A percentile compares a stretch with the other conserved stretches of the same genome.
Conservation (phyloP, 2,888 invertebrate genomes). For the Plebejus anna region DNA sequence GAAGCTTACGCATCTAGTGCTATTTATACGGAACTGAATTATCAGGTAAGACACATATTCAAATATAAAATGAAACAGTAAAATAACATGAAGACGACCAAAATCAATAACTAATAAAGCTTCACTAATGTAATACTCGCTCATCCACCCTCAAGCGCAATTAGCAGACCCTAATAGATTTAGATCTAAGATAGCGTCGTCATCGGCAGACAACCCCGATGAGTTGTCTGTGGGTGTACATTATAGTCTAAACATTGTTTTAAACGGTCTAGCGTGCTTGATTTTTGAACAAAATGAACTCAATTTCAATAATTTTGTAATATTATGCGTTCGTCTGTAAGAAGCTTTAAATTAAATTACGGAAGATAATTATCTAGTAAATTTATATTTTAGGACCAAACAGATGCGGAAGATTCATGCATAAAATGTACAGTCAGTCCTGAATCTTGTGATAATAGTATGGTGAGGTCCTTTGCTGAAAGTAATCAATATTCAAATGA, state of each 20-base stretch:
- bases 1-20: conserved; percentile 89
- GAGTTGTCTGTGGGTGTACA: background rate
- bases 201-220: conserved; percentile 16
- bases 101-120: conserved; percentile 15
- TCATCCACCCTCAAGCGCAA: conserved; percentile 20
- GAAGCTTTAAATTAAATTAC: too few relatives aligned
- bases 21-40: conserved; percentile 73
- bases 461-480: conserved; percentile 68
- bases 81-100: background rate
- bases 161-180: conserved; percentile 13
- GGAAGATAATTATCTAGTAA: too few relatives aligned
- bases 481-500: conserved; percentile 74
- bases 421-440: conserved; percentile 78
- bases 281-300: background rate
- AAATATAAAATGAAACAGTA: background rate
- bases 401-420: conserved; percentile 77
- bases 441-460: conserved; percentile 77
- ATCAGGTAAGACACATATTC: conserved; percentile 51
- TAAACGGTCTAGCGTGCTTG: background rate
- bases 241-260: background rate
- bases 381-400: conserved; percentile 57
- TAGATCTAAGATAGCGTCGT: conserved; percentile 10
- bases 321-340: too few relatives aligned
- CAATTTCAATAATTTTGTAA: too few relatives aligned
- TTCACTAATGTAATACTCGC: conserved; percentile 3